These are phyloP conservation scores for Idaea dimidiata DNA, from an alignment of 2,888 invertebrate species.

Conservation along the genomic window DNA sequence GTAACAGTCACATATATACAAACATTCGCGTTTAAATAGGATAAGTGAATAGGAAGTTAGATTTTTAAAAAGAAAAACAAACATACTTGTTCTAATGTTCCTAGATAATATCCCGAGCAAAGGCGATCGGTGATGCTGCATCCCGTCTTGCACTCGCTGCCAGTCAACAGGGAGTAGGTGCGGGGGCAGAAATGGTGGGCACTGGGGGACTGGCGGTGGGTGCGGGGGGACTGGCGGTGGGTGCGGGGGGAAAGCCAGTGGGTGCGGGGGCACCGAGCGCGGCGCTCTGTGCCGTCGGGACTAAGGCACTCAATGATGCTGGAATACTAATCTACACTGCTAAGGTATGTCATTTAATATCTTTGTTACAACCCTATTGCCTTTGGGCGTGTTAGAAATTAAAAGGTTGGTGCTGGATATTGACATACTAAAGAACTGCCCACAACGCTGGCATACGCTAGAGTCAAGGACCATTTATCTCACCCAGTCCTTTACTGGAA, in stretches of 20 bases:
- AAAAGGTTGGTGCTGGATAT: too few species aligned
- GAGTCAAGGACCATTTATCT: too few species aligned
- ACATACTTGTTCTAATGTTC: too few species aligned
- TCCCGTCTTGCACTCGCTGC: conserved; percentile 41
- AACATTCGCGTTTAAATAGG: too few species aligned
- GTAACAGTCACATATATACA: too few species aligned
- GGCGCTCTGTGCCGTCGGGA: conserved; percentile 35
- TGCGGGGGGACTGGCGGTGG: conserved; percentile 6
- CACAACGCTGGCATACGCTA: too few species aligned
- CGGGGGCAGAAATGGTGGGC: conserved; percentile 10
- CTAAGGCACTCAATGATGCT: conserved; percentile 41
- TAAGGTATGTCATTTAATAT: conserved; percentile 40
- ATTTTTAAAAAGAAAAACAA: too few species aligned
- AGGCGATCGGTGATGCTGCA: conserved; percentile 49
- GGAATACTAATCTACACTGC: conserved; percentile 50
- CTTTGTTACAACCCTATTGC: not conserved
- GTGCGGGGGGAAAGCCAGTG: not conserved
- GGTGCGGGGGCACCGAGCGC: conserved; percentile 13
- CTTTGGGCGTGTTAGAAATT: too few species aligned
- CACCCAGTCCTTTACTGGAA: too few species aligned
- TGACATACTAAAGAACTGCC: too few species aligned
- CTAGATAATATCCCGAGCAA: conserved; percentile 49
- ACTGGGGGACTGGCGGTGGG: conserved; percentile 12
- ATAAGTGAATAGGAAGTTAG: too few species aligned
- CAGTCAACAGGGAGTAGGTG: conserved; percentile 4